These are phyloP conservation scores for Montipora capitata DNA, from an alignment of 92 coral and sea anemone species.

Conservation along the genomic window DNA sequence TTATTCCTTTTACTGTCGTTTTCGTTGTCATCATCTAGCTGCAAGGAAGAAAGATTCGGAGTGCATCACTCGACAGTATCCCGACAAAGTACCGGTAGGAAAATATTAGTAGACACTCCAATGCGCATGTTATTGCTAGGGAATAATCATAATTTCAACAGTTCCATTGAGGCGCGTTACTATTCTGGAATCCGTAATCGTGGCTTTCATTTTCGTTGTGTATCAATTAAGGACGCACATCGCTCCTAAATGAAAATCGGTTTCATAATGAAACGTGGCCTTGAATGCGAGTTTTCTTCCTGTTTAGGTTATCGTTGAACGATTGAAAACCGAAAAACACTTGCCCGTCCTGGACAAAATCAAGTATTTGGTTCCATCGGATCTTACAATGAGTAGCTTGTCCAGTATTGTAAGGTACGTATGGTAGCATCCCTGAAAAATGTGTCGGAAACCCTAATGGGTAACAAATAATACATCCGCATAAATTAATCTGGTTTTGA, in stretches of 20 bases:
- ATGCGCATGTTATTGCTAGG: background rate
- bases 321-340: constrained; percentile 90
- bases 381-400: constrained; percentile 97
- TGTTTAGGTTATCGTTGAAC: constrained; percentile 94
- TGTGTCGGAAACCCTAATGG: background rate
- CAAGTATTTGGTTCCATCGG: constrained; percentile 96
- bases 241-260: background rate
- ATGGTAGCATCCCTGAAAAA: background rate
- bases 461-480: too few species aligned
- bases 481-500: too few species aligned
- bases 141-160: background rate
- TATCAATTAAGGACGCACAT: background rate
- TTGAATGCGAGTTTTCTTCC: too few species aligned
- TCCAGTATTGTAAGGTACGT: constrained; percentile 95
- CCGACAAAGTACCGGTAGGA: constrained; percentile 99
- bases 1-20: background rate
- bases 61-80: constrained; percentile 92
- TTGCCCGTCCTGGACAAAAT: constrained; percentile 97
- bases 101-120: background rate
- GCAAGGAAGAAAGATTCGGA: constrained; percentile 97
- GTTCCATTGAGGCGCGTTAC: background rate
- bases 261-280: background rate
- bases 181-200: too few species aligned
- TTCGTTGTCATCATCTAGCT: constrained; percentile 63
- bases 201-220: background rate